These are phyloP conservation scores for Holothuria scabra DNA, from an alignment of 53 echinoderm and acorn worm species.

Conservation along the genomic window DNA sequence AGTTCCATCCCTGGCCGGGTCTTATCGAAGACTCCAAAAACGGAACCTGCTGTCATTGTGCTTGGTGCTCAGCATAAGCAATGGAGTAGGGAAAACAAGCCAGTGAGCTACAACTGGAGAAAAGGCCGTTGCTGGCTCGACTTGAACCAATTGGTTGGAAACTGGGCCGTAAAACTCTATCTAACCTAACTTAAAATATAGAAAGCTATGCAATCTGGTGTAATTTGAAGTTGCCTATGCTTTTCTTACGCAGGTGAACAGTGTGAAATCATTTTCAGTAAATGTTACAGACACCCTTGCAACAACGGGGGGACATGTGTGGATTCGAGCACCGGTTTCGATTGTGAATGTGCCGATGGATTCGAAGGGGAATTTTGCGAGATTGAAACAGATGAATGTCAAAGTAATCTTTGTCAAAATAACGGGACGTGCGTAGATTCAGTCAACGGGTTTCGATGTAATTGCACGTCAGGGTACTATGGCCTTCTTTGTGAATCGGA, in stretches of 20 bases:
- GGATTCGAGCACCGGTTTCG: not conserved
- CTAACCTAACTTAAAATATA: too few species aligned
- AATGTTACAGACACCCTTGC: slow-evolving; percentile 41
- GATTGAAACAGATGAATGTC: slow-evolving; percentile 41
- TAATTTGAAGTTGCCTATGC: too few species aligned
- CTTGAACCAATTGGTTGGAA: too few species aligned
- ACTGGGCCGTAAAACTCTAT: too few species aligned
- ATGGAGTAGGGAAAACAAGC: too few species aligned
- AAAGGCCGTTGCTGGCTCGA: too few species aligned
- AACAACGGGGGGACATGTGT: slow-evolving; percentile 21
- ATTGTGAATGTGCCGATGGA: slow-evolving; percentile 36
- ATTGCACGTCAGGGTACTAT: slow-evolving; percentile 25
- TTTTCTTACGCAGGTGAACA: not conserved
- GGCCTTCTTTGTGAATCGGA: slow-evolving; percentile 29
- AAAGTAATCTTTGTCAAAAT: slow-evolving; percentile 45
- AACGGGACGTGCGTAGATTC: slow-evolving; percentile 14
- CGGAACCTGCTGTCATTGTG: too few species aligned
- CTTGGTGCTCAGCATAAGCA: too few species aligned
- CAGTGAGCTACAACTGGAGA: too few species aligned
- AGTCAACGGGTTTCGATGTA: slow-evolving; percentile 31
- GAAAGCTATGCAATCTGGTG: too few species aligned
- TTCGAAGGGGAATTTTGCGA: slow-evolving; percentile 29
- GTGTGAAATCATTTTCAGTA: slow-evolving; percentile 27
- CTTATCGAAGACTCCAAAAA: too few species aligned
- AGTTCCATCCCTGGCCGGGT: too few species aligned